Evolutionary conservation across 1,140 invertebrate species (phyloP).

Genomic region (Lasaia peninsularis): DNA sequence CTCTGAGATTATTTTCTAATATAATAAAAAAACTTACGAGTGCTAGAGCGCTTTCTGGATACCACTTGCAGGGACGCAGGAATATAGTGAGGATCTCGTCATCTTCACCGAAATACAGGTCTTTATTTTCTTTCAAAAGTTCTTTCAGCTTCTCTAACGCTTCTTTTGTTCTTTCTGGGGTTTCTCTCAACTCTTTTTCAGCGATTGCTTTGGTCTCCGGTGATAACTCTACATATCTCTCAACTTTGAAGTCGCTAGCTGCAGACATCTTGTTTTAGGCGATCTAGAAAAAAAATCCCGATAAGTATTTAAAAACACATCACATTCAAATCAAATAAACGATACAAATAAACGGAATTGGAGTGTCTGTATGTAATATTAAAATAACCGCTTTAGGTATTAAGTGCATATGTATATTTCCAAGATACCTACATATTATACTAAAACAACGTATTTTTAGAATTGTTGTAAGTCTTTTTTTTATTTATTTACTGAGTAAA

Average conservation of each 20-base stretch:
- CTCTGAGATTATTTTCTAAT: too few relatives aligned
- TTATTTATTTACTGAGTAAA: too few relatives aligned
- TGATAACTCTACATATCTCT: conserved; percentile 59
- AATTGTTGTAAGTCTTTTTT: too few relatives aligned
- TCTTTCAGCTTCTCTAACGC: conserved; percentile 80
- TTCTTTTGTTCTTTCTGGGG: conserved; percentile 81
- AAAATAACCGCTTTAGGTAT: too few relatives aligned
- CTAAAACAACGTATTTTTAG: too few relatives aligned
- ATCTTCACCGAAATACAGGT: conserved; percentile 82
- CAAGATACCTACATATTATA: too few relatives aligned
- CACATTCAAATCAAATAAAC: neutral
- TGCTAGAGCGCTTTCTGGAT: conserved; percentile 85
- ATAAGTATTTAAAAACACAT: neutral
- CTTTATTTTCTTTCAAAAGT: conserved; percentile 81
- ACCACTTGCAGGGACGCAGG: conserved; percentile 88
- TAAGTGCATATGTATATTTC: too few relatives aligned
- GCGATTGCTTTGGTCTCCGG: conserved; percentile 78
- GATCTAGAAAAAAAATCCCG: conserved; percentile 22
- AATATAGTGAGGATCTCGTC: conserved; percentile 87
- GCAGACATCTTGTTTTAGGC: conserved; percentile 44
- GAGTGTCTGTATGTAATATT: neutral
- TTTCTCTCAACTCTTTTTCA: conserved; percentile 83
- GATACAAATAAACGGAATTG: neutral
- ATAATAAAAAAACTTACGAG: conserved; percentile 77
- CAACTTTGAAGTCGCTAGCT: conserved; percentile 60